phyloP scores from a whole-genome alignment of 2,113 vertebrate genomes.

The Antennarius striatus region DNA sequence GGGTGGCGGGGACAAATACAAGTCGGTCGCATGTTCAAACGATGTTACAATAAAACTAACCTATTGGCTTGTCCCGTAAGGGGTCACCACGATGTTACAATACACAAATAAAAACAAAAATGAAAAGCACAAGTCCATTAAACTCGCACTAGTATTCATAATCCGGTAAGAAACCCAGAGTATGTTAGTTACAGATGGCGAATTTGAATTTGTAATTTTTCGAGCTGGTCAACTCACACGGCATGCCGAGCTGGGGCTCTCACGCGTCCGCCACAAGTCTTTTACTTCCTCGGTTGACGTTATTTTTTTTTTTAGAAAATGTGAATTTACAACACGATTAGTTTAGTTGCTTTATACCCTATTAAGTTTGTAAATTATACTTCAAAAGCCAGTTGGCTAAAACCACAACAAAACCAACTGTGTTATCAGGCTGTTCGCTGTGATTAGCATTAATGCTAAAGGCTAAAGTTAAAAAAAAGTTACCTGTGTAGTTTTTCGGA shows the following conservation, averaged over 20 bases:
- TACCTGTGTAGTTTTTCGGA: conserved; percentile 65
- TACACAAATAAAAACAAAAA: too few relatives aligned
- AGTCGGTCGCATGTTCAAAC: conserved; percentile 1
- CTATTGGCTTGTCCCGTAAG: too few relatives aligned
- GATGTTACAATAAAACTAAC: background rate
- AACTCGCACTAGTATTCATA: too few relatives aligned
- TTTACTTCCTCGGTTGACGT: background rate
- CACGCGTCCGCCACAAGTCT: conserved; percentile 21
- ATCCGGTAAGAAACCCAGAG: background rate
- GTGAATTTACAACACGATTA: background rate
- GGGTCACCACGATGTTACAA: too few relatives aligned
- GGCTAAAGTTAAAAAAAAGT: conserved; percentile 72
- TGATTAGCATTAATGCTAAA: conserved; percentile 68
- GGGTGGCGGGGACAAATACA: conserved; percentile 13
- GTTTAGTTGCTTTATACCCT: fast-evolving
- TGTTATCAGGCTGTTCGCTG: conserved; percentile 39
- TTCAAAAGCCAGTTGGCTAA: conserved; percentile 12
- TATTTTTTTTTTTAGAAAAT: conserved; percentile 9
- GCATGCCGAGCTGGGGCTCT: conserved; percentile 65
- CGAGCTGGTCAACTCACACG: conserved; percentile 29
- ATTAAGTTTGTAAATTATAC: fast-evolving
- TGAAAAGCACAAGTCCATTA: too few relatives aligned
- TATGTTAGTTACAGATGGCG: background rate
- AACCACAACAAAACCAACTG: conserved; percentile 6
- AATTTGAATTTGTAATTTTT: conserved; percentile 10